phyloP scores from a whole-genome alignment of 2,113 vertebrate genomes.

The Daphoenositta chrysoptera region DNA sequence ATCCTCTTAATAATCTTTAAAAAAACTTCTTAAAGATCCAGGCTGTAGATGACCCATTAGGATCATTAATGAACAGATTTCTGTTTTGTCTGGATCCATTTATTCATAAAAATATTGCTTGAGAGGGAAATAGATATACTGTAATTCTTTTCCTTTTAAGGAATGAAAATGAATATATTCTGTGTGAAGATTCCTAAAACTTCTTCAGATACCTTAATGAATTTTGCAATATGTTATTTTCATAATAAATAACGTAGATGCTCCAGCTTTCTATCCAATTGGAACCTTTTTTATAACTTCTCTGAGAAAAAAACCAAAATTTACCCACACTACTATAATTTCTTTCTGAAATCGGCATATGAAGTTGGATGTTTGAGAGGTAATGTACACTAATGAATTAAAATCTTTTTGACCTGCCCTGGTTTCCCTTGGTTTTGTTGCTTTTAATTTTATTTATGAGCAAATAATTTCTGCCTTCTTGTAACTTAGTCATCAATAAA shows the following conservation, averaged over 20 bases:
- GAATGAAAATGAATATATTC: not conserved
- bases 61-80: not conserved
- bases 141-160: not conserved
- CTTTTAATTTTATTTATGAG: not conserved
- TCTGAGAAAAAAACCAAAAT: not conserved
- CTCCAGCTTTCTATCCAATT: not conserved
- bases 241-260: not conserved
- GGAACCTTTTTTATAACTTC: not conserved
- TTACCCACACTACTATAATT: not conserved
- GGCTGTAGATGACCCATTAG: not conserved
- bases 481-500: not conserved
- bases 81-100: not conserved
- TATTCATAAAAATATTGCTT: not conserved
- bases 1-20: not conserved
- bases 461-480: not conserved
- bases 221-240: not conserved
- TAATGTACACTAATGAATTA: not conserved
- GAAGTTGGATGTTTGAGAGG: not conserved
- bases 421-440: not conserved
- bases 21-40: not conserved
- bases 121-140: not conserved
- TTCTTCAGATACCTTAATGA: not conserved
- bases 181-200: not conserved
- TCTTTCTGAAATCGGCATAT: not conserved
- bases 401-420: not conserved